Base-by-base conservation (phyloP, 2,888 invertebrate genomes). In the Phorcus lineatus region DNA sequence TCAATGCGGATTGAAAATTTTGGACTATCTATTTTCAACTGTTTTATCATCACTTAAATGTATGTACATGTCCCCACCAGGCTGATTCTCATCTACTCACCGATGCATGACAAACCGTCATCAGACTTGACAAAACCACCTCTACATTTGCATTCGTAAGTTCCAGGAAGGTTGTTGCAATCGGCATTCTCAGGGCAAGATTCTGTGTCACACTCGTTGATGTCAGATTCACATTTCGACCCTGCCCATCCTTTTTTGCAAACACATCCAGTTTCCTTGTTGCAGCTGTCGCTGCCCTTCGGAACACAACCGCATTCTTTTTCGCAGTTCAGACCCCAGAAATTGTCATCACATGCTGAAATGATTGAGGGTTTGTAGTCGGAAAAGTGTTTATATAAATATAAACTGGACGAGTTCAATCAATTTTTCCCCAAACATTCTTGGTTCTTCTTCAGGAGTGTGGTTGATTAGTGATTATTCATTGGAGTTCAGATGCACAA, bases 311-410 rank as follows among this genome's bases (percentile, higher is more conserved):
- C 53, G 54, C 86, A 86, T 16, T 78, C 80, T n/a, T 78, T 83
- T 31, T 40, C 79, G 77, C 86, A 86, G 82, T 83, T 62, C 6
- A 47, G 53, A 17, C 86, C 86, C 86, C 86, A 86, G 77, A 84
- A 83, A 74, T 79, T 81, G 22, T 36, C 66, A 66, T 86, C 84
- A 74, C 86, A 86, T 11, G 2, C 86, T 86, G 76, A 9, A 67
- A 74, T 24, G 4, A n/a, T n/a, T 47, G 47, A 36, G 7, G 4
- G 17, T 9, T 24, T n/a, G n/a, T n/a, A n/a, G 55, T 19, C 3
- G 9, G n/a, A 55, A 2, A 55, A 55, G 9, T 55, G 55, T 19
- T 19, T 55, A 6, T 4, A 55, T 55, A 9, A 55, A 19, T 9
- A 6, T 6, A 6, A 6, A 55, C n/a, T 55, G 2, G 22, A 55